phyloP scores from a whole-genome alignment of 1,140 invertebrate genomes.

The Neodiprion fabricii region DNA sequence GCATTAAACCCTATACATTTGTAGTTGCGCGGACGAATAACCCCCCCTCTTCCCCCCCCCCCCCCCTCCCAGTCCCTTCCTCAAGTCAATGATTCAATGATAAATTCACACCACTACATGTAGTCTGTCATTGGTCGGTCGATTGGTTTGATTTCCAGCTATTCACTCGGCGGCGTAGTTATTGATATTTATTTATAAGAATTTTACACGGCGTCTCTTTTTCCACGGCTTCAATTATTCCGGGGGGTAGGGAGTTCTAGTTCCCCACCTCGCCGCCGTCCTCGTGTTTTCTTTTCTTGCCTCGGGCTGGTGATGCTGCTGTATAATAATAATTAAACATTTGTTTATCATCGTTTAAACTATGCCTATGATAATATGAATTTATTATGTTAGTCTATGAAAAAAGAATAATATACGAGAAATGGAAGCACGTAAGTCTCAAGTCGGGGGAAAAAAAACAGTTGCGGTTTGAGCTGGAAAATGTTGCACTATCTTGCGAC shows the following conservation, averaged over 20 bases:
- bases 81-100: slow-evolving; percentile 48
- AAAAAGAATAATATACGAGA: not conserved
- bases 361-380: not conserved
- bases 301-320: slow-evolving; percentile 65
- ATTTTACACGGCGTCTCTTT: slow-evolving; percentile 52
- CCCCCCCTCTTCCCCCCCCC: slow-evolving; percentile 16
- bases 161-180: slow-evolving; percentile 57
- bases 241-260: slow-evolving; percentile 38
- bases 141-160: slow-evolving; percentile 62
- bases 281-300: slow-evolving; percentile 78
- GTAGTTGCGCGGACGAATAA: slow-evolving; percentile 48
- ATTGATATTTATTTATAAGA: slow-evolving; percentile 59
- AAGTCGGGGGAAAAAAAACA: no score
- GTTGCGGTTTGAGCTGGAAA: no score
- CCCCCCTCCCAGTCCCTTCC: no score
- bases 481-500: no score
- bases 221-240: slow-evolving; percentile 51
- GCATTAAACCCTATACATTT: slow-evolving; percentile 34
- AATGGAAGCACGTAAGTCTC: no score
- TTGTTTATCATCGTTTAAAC: no score
- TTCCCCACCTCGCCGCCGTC: slow-evolving; percentile 60
- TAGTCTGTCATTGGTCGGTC: slow-evolving; percentile 61
- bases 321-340: slow-evolving; percentile 32
- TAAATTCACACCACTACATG: slow-evolving; percentile 57
- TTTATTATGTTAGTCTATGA: not conserved